phyloP scores from a whole-genome alignment of 2,888 invertebrate species.

The Meta bourneti region DNA sequence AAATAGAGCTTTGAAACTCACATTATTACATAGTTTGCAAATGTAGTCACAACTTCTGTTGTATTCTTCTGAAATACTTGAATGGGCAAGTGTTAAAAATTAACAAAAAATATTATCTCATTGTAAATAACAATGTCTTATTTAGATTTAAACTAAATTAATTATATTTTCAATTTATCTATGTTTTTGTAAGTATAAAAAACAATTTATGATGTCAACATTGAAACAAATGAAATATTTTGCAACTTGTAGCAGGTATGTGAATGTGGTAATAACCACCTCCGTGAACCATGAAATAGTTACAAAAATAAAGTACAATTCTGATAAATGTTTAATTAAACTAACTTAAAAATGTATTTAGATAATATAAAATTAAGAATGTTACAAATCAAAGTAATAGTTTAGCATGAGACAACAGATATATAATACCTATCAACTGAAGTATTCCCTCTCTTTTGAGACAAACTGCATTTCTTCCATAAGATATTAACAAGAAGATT shows the following conservation, averaged over 20 bases:
- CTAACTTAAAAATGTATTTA: not conserved
- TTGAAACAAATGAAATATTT: not conserved
- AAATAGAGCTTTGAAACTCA: slow-evolving; percentile 22
- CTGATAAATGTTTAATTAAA: not conserved
- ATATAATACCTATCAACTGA: not conserved
- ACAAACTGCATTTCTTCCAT: slow-evolving; percentile 15
- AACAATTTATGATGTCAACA: not conserved
- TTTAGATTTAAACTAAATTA: not conserved
- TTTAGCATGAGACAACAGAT: not conserved
- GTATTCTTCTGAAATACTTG: slow-evolving; percentile 20
- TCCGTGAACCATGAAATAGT: not conserved
- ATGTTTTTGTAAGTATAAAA: not conserved
- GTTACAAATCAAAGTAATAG: not conserved
- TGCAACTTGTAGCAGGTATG: not conserved
- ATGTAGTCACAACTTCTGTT: slow-evolving; percentile 5
- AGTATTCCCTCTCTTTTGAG: no score
- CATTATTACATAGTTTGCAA: slow-evolving; percentile 16
- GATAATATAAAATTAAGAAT: not conserved
- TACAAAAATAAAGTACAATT: not conserved
- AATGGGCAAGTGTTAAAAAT: not conserved
- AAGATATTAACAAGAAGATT: slow-evolving; percentile 13
- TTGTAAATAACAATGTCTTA: not conserved
- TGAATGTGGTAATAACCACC: no score
- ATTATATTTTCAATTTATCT: not conserved
- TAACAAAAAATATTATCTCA: not conserved